Base-by-base conservation (phyloP, 2,797 vertebrate species). In the Siniperca scherzeri region DNA sequence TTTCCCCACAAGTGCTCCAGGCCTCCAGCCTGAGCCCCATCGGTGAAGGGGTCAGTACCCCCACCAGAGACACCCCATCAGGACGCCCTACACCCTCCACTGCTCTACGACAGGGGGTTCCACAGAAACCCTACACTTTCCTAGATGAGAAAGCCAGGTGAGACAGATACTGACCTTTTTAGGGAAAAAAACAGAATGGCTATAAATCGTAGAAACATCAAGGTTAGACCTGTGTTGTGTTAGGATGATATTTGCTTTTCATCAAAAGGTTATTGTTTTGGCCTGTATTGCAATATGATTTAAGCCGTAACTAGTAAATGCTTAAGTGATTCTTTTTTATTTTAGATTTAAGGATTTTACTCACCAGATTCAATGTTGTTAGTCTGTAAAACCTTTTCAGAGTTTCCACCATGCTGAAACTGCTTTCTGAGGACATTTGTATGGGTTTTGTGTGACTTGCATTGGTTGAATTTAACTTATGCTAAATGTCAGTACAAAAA, bases 51-150 rank as follows among this genome's bases (percentile, higher is more conserved):
- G 53, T 62, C 69, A 77, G 59, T 5, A 91, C 93, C 5, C 91
- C 94, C 17, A 52, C 60, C 65, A 84, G 90, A 76, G 87, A 88
- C 36, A 85, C 94, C 7, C 93, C 92, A 1, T 93, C 68, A 0
- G 93, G 90, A 27, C 94, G 59, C 30, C 73, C 94, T 1, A 91
- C 88, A 0, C 90, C 93, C 42, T 94, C 94, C 70, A 92, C 90
- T 0, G 55, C 91, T 3, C 95, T 99, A 48, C 94, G 96, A 52
- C 98, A 98, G 86, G 98, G 97, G 0, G 93, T 97, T 6, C 98
- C 98, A 19, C 98, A 99, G 94, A 99, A 99, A 88, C 98, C 98
- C 0, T 99, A 99, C 85, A 98, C 97, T 4, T 99, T 99, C 89
- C 91, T 99, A 83, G 98, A 99, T 0, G 98, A 99, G 92, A 98